Evolutionary conservation across 2,797 vertebrate genomes (phyloP).

Genomic region (Calcarius lapponicus): DNA sequence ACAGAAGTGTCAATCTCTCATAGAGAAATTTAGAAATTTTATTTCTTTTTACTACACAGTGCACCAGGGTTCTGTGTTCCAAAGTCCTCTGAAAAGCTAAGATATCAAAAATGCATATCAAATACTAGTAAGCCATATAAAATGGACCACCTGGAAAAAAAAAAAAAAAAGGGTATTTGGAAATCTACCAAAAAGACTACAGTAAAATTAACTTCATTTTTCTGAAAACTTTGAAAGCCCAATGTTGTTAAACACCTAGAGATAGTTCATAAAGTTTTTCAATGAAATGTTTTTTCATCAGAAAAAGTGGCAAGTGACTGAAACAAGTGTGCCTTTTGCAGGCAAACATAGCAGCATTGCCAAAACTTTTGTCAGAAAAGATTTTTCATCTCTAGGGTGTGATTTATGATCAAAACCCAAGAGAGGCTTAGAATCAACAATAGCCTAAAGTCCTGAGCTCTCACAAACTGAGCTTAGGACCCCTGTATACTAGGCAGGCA

Average conservation of each 20-base stretch:
- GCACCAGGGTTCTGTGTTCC: neutral
- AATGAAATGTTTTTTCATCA: neutral
- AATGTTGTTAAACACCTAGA: neutral
- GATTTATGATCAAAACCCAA: slow-evolving; percentile 30
- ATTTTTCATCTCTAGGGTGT: slow-evolving; percentile 25
- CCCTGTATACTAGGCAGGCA: neutral
- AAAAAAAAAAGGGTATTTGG: neutral
- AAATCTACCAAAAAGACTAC: neutral
- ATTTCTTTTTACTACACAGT: neutral
- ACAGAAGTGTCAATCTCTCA: neutral
- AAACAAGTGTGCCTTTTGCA: neutral
- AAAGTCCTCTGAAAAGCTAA: neutral
- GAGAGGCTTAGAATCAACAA: neutral
- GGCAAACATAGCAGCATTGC: neutral
- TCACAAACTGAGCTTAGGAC: slow-evolving; percentile 15
- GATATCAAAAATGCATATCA: neutral
- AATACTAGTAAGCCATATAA: neutral
- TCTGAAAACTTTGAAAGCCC: neutral
- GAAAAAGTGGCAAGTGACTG: neutral
- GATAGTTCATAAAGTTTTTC: neutral
- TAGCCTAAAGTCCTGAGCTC: neutral
- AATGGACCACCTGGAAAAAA: neutral
- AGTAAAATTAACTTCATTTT: neutral
- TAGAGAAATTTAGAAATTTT: neutral
- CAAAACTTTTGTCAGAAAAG: slow-evolving; percentile 25